Percentiles rank a stretch among this genome's conserved stretches.
These are phyloP conservation scores for Wasmannia auropunctata DNA, from an alignment of 1,140 invertebrate species.

Conservation along the genomic window DNA sequence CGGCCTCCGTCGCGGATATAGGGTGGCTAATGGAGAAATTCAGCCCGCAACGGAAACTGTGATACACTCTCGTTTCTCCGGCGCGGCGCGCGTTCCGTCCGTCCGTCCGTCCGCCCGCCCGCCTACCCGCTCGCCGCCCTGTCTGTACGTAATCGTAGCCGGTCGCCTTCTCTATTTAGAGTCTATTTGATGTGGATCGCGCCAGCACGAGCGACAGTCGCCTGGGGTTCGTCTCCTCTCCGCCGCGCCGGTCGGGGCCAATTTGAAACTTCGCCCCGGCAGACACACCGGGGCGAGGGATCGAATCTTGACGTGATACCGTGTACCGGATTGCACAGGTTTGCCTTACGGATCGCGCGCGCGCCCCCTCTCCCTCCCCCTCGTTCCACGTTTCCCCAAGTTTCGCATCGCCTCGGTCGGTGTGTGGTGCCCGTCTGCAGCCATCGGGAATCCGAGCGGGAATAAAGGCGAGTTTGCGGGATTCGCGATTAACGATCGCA, in stretches of 20 bases:
- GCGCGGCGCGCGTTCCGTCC: too few species aligned
- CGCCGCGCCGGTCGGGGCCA: conserved; percentile 65
- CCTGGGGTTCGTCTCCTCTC: conserved; percentile 2
- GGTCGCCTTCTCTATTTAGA: conserved; percentile 70
- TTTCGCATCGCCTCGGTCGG: not conserved
- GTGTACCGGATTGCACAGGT: conserved; percentile 5
- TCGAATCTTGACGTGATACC: conserved; percentile 62
- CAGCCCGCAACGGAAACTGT: conserved; percentile 74
- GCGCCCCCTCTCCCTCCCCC: too few species aligned
- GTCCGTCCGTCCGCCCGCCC: too few species aligned
- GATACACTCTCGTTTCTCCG: conserved; percentile 51
- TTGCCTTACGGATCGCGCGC: conserved; percentile 24
- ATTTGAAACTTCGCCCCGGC: conserved; percentile 69
- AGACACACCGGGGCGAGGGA: conserved; percentile 46
- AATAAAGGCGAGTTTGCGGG: not conserved
- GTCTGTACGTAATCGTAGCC: conserved; percentile 27
- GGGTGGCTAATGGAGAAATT: conserved; percentile 76
- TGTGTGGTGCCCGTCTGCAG: too few species aligned
- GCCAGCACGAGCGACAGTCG: conserved; percentile 48
- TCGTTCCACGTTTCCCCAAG: not conserved
- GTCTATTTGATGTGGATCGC: conserved; percentile 72
- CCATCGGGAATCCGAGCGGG: conserved; percentile 1
- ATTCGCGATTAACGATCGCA: conserved; percentile 2
- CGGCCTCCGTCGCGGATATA: conserved; percentile 56
- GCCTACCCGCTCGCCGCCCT: not conserved